phyloP scores from a whole-genome alignment of 2,113 vertebrate genomes.

The Hepsetus odoe region DNA sequence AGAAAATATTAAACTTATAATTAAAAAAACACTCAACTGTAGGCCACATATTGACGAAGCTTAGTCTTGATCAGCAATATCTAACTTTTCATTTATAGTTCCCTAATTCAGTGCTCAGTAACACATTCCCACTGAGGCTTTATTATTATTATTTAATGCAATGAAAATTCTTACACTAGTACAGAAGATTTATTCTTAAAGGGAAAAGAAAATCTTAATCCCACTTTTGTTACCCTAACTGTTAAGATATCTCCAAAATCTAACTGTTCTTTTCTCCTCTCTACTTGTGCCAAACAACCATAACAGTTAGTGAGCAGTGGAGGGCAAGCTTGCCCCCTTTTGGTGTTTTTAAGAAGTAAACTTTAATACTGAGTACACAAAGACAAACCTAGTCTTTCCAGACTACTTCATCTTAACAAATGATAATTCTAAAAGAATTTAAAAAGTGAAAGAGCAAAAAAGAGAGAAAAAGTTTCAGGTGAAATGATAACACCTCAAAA shows the following conservation, averaged over 20 bases:
- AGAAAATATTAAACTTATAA: not conserved
- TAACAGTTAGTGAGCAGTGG: slow-evolving; percentile 32
- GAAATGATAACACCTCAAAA: slow-evolving; percentile 21
- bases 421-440: slow-evolving; percentile 25
- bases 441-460: slow-evolving; percentile 16
- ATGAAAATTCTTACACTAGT: slow-evolving; percentile 26
- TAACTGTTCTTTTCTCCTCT: slow-evolving; percentile 32
- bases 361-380: slow-evolving; percentile 56
- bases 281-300: slow-evolving; percentile 38
- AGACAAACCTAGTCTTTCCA: slow-evolving; percentile 58
- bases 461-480: not conserved
- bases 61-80: not conserved
- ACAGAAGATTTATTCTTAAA: slow-evolving; percentile 31
- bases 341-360: slow-evolving; percentile 68
- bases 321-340: slow-evolving; percentile 87
- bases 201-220: slow-evolving; percentile 12
- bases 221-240: slow-evolving; percentile 35
- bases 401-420: slow-evolving; percentile 69
- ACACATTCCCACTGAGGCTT: slow-evolving; percentile 1
- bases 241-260: slow-evolving; percentile 37
- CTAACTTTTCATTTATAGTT: not conserved
- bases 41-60: not conserved
- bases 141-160: slow-evolving; percentile 35
- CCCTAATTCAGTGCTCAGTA: slow-evolving; percentile 5
- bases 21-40: not conserved